These are phyloP conservation scores for Leiothrix lutea DNA, from an alignment of 2,113 vertebrate species.

Conservation along the genomic window DNA sequence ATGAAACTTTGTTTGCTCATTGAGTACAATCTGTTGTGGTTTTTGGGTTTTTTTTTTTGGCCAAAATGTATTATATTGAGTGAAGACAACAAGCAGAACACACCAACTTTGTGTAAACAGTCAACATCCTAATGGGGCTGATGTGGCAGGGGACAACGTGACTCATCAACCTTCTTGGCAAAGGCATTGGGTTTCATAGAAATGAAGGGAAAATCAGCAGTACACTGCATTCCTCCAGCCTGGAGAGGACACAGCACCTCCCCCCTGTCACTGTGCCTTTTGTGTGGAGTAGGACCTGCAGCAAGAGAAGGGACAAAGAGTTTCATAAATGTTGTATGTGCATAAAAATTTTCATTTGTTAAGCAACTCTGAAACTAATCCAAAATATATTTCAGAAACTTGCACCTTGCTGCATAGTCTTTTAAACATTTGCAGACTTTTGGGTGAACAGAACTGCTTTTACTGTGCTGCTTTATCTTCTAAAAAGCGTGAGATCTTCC, in stretches of 20 bases:
- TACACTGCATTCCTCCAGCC: neutral
- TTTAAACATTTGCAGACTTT: neutral
- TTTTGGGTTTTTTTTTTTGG: neutral
- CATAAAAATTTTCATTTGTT: neutral
- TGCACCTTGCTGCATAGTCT: neutral
- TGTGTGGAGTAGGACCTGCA: neutral
- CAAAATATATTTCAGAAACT: neutral
- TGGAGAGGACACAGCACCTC: neutral
- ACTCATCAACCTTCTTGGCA: accelerated
- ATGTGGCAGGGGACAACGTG: neutral
- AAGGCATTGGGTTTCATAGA: neutral
- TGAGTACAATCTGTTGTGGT: neutral
- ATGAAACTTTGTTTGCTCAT: neutral
- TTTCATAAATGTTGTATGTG: neutral
- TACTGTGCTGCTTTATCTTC: neutral
- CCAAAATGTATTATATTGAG: neutral
- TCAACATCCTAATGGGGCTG: neutral
- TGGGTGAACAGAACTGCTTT: neutral
- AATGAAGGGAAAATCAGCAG: neutral
- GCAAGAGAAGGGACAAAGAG: neutral
- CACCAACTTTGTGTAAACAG: neutral
- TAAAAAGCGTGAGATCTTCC: neutral
- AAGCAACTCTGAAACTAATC: neutral
- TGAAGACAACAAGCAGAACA: neutral
- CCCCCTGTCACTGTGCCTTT: neutral